Conservation (phyloP, 1,140 invertebrate genomes). For the Drosophila elegans region DNA sequence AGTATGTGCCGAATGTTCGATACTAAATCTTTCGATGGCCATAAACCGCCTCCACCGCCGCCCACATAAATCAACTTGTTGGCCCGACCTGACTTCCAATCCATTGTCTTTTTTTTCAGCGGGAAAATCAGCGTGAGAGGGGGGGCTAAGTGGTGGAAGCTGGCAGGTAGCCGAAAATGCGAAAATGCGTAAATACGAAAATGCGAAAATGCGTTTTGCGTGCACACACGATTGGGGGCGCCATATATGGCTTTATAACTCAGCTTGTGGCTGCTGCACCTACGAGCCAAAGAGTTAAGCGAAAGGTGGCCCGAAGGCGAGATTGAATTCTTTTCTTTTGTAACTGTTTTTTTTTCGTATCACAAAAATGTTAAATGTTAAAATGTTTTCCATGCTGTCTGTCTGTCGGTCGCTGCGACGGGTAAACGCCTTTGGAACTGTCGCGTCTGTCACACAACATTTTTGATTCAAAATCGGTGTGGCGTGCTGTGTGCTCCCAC, state of each 20-base stretch:
- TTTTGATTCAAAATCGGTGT: slow-evolving; percentile 13
- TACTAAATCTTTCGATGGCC: slow-evolving; percentile 33
- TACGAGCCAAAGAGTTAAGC: slow-evolving; percentile 43
- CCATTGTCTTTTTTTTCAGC: slow-evolving; percentile 55
- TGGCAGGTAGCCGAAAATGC: slow-evolving; percentile 69
- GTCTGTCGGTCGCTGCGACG: slow-evolving; percentile 41
- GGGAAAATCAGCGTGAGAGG: neutral
- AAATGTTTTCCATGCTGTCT: slow-evolving; percentile 74
- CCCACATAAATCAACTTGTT: slow-evolving; percentile 79
- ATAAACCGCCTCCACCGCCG: slow-evolving; percentile 48
- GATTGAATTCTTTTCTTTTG: slow-evolving; percentile 74
- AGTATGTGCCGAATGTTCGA: slow-evolving; percentile 35
- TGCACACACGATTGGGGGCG: slow-evolving; percentile 70
- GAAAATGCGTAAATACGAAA: slow-evolving; percentile 69
- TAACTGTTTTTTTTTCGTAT: slow-evolving; percentile 60
- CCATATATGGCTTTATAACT: slow-evolving; percentile 68
- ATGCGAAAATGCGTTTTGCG: slow-evolving; percentile 75
- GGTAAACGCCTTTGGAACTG: slow-evolving; percentile 57
- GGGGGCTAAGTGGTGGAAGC: slow-evolving; percentile 2
- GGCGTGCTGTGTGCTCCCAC: slow-evolving; percentile 55
- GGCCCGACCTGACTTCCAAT: slow-evolving; percentile 32
- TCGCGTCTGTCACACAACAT: slow-evolving; percentile 49
- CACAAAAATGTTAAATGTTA: slow-evolving; percentile 71
- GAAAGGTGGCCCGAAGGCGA: slow-evolving; percentile 59
- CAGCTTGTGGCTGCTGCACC: slow-evolving; percentile 67